A percentile compares a stretch with the other conserved stretches of the same genome.
These are phyloP conservation scores for Tarsius wallacei DNA, from an alignment of 2,797 vertebrate genomes.

Conservation along the genomic window DNA sequence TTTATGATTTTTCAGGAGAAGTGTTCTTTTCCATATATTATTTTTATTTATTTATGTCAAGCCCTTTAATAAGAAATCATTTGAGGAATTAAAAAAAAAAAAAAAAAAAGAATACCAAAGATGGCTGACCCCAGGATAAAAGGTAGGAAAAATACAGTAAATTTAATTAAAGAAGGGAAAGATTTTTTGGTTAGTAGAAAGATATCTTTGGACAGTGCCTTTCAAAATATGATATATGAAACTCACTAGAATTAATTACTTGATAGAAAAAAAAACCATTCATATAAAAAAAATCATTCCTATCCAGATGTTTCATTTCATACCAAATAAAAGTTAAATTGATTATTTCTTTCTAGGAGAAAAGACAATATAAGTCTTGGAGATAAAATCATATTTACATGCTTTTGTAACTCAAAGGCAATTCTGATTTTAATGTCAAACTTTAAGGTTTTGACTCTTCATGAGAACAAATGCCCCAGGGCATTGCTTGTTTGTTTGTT, in stretches of 20 bases:
- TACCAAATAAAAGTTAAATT: slow-evolving; percentile 30
- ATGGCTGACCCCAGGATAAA: slow-evolving; percentile 44
- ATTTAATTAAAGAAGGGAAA: slow-evolving; percentile 9
- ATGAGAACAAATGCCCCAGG: slow-evolving; percentile 1
- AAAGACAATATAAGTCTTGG: slow-evolving; percentile 22
- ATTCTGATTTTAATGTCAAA: slow-evolving; percentile 63
- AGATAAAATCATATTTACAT: slow-evolving; percentile 55
- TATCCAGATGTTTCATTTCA: slow-evolving; percentile 50
- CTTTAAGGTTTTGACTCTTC: slow-evolving; percentile 42
- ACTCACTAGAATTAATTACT: slow-evolving; percentile 66
- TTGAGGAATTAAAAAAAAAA: too few relatives aligned
- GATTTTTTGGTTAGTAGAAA: slow-evolving; percentile 59
- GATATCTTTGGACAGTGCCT: not conserved
- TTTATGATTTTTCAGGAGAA: slow-evolving; percentile 57
- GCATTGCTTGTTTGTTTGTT: not conserved
- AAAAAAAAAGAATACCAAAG: not conserved
- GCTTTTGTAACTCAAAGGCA: slow-evolving; percentile 41
- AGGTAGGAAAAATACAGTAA: not conserved
- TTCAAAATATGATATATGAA: slow-evolving; percentile 65
- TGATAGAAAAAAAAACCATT: slow-evolving; percentile 59
- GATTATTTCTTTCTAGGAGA: slow-evolving; percentile 56
- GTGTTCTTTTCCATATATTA: slow-evolving; percentile 62
- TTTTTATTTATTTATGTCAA: slow-evolving; percentile 62
- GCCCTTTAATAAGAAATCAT: slow-evolving; percentile 64
- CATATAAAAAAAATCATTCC: slow-evolving; percentile 36